phyloP scores from a whole-genome alignment of 2,797 vertebrate species.

The Adelosebastes latens region DNA sequence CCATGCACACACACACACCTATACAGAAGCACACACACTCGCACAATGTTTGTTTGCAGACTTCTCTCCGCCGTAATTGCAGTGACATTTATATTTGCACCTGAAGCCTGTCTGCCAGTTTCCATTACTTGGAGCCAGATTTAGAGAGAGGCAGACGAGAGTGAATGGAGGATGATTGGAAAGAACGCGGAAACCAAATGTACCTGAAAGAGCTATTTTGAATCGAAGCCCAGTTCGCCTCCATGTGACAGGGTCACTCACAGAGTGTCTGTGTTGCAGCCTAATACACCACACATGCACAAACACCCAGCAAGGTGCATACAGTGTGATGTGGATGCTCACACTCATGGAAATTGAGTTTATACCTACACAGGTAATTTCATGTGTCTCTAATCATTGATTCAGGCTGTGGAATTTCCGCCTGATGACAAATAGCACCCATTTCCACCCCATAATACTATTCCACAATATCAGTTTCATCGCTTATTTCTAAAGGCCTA shows the following conservation, averaged over 20 bases:
- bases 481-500: slow-evolving; percentile 39
- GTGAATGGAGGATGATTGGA: slow-evolving; percentile 55
- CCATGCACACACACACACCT: slow-evolving; percentile 17
- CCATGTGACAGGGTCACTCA: slow-evolving; percentile 46
- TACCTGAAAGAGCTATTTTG: slow-evolving; percentile 58
- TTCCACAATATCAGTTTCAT: slow-evolving; percentile 31
- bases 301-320: background rate
- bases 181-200: slow-evolving; percentile 49
- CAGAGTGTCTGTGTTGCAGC: background rate
- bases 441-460: background rate
- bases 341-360: background rate
- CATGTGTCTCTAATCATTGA: slow-evolving; percentile 9
- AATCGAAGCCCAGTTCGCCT: slow-evolving; percentile 16
- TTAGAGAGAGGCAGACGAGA: slow-evolving; percentile 31
- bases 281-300: background rate
- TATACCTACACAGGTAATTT: background rate
- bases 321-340: background rate
- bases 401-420: background rate
- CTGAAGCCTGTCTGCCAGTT: slow-evolving; percentile 74
- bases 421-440: slow-evolving; percentile 24
- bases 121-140: slow-evolving; percentile 64
- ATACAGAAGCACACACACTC: slow-evolving; percentile 17
- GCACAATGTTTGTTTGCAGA: slow-evolving; percentile 65
- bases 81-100: slow-evolving; percentile 79
- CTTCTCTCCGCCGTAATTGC: slow-evolving; percentile 67